These are phyloP conservation scores for Agriotes lineatus DNA, from an alignment of 2,888 invertebrate species.

Conservation along the genomic window DNA sequence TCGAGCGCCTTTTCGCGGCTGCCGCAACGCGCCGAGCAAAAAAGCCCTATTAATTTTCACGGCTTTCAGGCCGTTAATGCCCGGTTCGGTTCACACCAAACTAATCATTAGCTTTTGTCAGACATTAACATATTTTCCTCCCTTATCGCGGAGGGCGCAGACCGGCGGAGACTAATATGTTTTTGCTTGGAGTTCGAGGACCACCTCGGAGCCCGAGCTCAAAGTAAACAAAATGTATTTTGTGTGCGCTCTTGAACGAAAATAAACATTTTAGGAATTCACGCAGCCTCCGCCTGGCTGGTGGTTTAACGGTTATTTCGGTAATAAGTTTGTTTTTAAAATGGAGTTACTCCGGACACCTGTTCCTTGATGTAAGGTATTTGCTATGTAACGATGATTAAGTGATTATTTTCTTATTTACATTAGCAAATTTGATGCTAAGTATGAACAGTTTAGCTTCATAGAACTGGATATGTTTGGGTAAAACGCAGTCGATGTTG, in stretches of 20 bases:
- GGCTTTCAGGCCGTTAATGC: constrained; percentile 1
- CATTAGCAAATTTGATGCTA: too few species aligned
- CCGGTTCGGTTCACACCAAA: background rate
- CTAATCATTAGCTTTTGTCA: constrained; percentile 13
- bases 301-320: background rate
- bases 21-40: background rate
- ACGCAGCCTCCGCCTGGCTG: background rate
- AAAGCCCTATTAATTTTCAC: background rate
- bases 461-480: too few species aligned
- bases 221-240: constrained; percentile 30
- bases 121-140: constrained; percentile 19
- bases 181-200: constrained; percentile 16
- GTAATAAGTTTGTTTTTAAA: too few species aligned
- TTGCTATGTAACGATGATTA: too few species aligned
- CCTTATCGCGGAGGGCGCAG: constrained; percentile 6
- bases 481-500: too few species aligned
- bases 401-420: too few species aligned
- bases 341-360: too few species aligned
- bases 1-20: background rate
- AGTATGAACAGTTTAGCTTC: too few species aligned
- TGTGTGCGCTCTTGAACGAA: constrained; percentile 21
- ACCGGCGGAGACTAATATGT: constrained; percentile 11
- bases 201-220: constrained; percentile 22
- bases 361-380: too few species aligned
- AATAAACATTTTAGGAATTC: constrained; percentile 30